These are phyloP conservation scores for Cephalopterus ornatus DNA, from an alignment of 2,113 vertebrate species.

Conservation along the genomic window DNA sequence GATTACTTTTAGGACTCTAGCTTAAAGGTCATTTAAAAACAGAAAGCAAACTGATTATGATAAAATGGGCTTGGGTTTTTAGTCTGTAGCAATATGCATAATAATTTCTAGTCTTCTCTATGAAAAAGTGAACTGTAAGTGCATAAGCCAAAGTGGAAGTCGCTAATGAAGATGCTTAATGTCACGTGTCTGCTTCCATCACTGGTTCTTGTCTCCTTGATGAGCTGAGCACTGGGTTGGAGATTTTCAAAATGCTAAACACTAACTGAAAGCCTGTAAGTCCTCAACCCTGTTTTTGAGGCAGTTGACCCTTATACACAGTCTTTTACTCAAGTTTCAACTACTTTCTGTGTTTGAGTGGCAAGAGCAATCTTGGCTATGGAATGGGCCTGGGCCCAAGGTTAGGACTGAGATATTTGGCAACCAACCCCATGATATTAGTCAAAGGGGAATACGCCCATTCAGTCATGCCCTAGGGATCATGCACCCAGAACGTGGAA, in stretches of 20 bases:
- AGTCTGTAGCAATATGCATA: background rate
- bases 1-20: background rate
- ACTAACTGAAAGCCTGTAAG: background rate
- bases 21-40: background rate
- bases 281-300: background rate
- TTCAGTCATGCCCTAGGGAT: background rate
- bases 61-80: background rate
- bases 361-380: background rate
- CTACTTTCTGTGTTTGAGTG: background rate
- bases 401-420: background rate
- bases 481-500: background rate
- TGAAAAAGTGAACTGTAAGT: background rate
- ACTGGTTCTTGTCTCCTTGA: background rate
- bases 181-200: background rate
- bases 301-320: rapidly evolving
- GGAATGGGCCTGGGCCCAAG: background rate
- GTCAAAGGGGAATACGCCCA: background rate
- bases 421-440: background rate
- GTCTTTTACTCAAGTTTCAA: background rate
- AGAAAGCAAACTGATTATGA: background rate
- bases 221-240: background rate
- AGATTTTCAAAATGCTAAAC: background rate
- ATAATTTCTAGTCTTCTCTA: background rate
- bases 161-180: background rate
- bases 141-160: background rate